Conservation (phyloP, 1,140 invertebrate genomes). For the Bombus cullumanus region DNA sequence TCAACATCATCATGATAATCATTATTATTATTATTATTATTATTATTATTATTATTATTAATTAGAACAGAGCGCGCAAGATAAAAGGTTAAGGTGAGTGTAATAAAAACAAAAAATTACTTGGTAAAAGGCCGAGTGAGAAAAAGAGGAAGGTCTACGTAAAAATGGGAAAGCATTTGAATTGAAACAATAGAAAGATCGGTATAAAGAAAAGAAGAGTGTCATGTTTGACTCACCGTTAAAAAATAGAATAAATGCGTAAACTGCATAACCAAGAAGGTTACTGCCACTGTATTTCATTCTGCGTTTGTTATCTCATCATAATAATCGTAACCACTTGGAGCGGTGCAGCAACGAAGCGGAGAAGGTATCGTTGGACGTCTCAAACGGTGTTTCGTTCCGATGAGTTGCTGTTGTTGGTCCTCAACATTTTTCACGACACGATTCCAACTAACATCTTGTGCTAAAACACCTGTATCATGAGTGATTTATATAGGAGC, state of each 20-base stretch:
- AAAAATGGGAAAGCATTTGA: not conserved
- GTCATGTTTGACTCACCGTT: constrained; percentile 68
- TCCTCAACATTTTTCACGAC: constrained; percentile 58
- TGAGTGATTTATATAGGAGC: constrained; percentile 26
- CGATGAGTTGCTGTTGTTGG: not conserved
- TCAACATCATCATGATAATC: rapidly evolving
- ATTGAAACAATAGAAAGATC: not conserved
- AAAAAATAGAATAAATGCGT: constrained; percentile 78
- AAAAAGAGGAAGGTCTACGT: not conserved
- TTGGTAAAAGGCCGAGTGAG: not conserved
- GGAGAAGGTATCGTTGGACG: constrained; percentile 1
- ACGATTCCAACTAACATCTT: constrained; percentile 13
- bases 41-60: not conserved
- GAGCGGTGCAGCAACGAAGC: constrained; percentile 31
- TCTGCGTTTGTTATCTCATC: constrained; percentile 82
- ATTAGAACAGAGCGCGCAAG: not conserved
- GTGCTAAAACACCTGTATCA: constrained; percentile 34
- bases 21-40: rapidly evolving
- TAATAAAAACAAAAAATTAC: not conserved
- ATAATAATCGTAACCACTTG: constrained; percentile 65
- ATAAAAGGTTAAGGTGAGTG: not conserved
- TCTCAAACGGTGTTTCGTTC: constrained; percentile 33
- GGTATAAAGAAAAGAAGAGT: not conserved
- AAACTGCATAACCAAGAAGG: constrained; percentile 80
- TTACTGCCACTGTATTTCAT: constrained; percentile 81